Evolutionary conservation across 2,888 invertebrate genomes (phyloP).

Genomic region (Tipula unca): DNA sequence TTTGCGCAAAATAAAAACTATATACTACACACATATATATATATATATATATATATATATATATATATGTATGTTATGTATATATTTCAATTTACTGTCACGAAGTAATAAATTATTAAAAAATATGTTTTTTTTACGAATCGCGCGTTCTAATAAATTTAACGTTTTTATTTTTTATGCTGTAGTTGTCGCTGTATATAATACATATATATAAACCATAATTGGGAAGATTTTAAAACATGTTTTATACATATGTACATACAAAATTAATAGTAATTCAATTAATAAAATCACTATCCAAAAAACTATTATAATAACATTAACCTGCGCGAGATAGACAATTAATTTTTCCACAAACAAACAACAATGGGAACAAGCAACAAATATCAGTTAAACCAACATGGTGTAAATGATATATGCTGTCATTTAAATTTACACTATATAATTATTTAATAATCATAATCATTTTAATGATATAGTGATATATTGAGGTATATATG

Average conservation of each 20-base stretch:
- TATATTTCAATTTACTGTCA: not conserved
- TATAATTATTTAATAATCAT: conserved; percentile 16
- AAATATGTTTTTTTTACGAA: not conserved
- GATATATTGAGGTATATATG: not conserved
- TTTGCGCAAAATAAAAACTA: not conserved
- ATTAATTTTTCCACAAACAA: not conserved
- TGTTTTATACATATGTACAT: not conserved
- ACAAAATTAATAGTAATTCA: not conserved
- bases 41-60: no score
- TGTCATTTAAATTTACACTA: conserved; percentile 17
- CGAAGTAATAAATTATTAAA: not conserved
- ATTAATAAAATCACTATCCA: not conserved
- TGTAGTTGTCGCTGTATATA: no score
- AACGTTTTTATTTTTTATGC: not conserved
- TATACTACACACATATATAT: no score
- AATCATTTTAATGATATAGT: not conserved
- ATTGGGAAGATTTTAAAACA: no score
- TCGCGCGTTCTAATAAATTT: not conserved
- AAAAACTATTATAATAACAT: conserved; percentile 8
- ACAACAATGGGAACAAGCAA: not conserved
- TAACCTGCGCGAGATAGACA: not conserved
- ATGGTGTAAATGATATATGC: conserved; percentile 18
- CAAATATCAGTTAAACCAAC: not conserved
- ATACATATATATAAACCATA: no score
- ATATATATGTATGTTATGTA: no score